A percentile compares a stretch with the other conserved stretches of the same genome.
Evolutionary conservation across 2,113 vertebrate genomes (phyloP).

Genomic region (Vidua chalybeata): DNA sequence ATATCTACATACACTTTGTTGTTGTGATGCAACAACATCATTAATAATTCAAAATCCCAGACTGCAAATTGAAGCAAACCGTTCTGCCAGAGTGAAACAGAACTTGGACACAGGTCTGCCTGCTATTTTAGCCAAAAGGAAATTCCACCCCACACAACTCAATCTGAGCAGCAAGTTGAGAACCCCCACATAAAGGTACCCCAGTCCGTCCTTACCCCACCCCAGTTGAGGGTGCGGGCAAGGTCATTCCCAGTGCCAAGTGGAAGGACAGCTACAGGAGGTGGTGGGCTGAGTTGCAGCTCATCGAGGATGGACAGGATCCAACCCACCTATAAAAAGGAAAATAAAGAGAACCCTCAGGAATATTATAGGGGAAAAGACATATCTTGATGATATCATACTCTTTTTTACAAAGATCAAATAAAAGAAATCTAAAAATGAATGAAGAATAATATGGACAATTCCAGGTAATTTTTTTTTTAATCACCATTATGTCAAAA

Average conservation of each 20-base stretch:
- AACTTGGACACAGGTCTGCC: not conserved
- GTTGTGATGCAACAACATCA: not conserved
- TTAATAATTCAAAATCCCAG: not conserved
- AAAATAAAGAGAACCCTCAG: not conserved
- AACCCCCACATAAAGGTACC: fast-evolving
- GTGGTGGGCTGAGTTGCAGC: conserved; percentile 81
- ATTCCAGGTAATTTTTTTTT: not conserved
- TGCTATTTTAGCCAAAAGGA: not conserved
- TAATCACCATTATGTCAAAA: not conserved
- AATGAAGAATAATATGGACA: not conserved
- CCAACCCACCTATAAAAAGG: conserved; percentile 79
- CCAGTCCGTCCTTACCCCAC: conserved; percentile 84
- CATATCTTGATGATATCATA: not conserved
- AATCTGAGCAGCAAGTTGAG: not conserved
- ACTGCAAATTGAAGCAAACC: not conserved
- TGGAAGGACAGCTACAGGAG: conserved; percentile 93
- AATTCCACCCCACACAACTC: not conserved
- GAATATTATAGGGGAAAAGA: not conserved
- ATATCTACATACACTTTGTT: not conserved
- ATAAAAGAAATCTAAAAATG: not conserved
- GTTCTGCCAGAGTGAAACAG: not conserved
- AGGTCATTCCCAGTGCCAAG: conserved; percentile 96
- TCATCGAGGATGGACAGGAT: conserved; percentile 84
- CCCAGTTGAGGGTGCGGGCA: conserved; percentile 95
- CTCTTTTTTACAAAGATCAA: not conserved